Base-by-base conservation (phyloP, 2,888 invertebrate genomes). In the Diadromus collaris region DNA sequence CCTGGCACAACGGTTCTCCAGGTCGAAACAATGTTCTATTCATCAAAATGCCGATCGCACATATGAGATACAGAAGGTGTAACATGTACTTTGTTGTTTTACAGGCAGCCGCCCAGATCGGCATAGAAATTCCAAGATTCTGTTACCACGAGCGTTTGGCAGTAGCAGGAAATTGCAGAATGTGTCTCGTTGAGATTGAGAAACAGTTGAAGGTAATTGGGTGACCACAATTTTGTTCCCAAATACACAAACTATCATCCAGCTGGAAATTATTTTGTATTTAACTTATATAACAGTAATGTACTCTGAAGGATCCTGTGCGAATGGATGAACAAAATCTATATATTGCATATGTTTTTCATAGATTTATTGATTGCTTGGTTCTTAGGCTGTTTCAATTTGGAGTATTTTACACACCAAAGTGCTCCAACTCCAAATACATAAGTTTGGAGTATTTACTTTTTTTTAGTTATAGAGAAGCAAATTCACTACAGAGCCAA, bases 111-210 rank as follows among this genome's bases (percentile, higher is more conserved):
- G 98, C 98, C 1, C 93, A 96, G 91, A 94, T 96, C 82, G 99
- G 99, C 16, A 96, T 99, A 58, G 99, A 99, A 92, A 99, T 99
- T 83, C 99, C 99, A 2, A 93, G 99, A 78, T 99, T 99, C 91
- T 99, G 99, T 91, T 99, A 99, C 91, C 99, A 99, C 92, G 99
- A 99, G 90, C 94, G 99, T 67, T 93, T 99, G 74, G 98, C 99
- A 6, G 97, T 99, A 38, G 99, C 99, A 83, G 99, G 99, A 60
- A 99, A 99, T 92, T 99, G 99, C 90, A 94, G 99, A 81, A 99
- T 99, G 99, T 99, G 99, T 92, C 93, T 99, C 34, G 99, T 99
- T 0, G 99, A 99, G 92, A 98, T 99, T 13, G 99, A 99, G 90
- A 99, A 97, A 90, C 97, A 98, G 54, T 96, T 98, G 1, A 98